Base-by-base conservation (phyloP, 2,797 vertebrate genomes). In the Rhabdophis nuchalis region DNA sequence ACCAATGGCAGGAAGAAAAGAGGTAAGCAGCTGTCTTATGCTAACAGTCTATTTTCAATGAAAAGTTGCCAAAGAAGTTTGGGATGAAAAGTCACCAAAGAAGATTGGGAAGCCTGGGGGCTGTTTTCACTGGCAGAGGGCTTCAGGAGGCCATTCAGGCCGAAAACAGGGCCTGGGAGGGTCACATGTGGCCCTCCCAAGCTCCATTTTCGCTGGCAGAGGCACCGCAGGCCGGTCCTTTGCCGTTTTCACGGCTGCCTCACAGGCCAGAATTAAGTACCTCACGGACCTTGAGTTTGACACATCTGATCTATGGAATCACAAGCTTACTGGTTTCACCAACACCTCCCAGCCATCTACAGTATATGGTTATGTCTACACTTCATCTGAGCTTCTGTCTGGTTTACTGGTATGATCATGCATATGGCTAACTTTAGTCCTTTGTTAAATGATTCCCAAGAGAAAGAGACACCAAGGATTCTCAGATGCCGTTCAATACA, bases 391-490 rank as follows among this genome's bases (percentile, higher is more conserved):
- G 54, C 41, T 72, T n/a, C 54, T 61, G 23, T 54, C 46, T 87
- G 85, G 61, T 27, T 82, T 87, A 89, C 92, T 90, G 89, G 86
- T 90, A 88, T 88, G 92, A 85, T 32, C 27, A n/a, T 88, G 89
- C 61, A 52, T 90, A 92, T 92, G 93, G 89, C 91, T 93, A 88
- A 82, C 88, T 90, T 93, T 53, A 68, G 60, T 77, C 56, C 54
- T 92, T 92, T 77, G 36, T 92, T 41, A 86, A 52, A 86, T 77
- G 53, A 32, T 87, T 7, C 77, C 72, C 29, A 56, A 77, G 41
- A 32, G 46, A 90, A 82, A 90, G 85, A 92, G 82, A 87, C 64
- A 90, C 54, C 16, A 16, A 29, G 60, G 64, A 68, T 29, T 90
- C 61, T 86, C 52, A 93, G 91, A 68, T 36, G 36, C 85, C 3